Evolutionary conservation across 1,140 invertebrate species (phyloP), one percentile per base, ranked within the genome.

Genomic region (Saccostrea glomerata): DNA sequence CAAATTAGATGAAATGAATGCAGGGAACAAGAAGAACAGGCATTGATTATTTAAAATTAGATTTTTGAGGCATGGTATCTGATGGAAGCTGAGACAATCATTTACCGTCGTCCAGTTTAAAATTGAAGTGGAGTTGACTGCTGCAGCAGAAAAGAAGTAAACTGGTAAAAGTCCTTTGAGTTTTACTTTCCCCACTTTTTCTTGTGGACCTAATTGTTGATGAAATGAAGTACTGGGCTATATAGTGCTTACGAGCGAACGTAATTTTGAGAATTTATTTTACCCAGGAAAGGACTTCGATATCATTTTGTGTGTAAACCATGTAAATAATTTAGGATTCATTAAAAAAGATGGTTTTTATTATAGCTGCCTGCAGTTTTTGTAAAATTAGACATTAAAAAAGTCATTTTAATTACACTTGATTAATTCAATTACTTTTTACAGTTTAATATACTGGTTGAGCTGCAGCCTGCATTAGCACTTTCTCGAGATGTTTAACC

Each of bases 401-500:
- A 47, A 3, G 47, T 47, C 47, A 6, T 47, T 47, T 47, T 47
- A 47, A 47, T 47, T 47, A 47, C 47, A 47, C 47, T 47, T 47
- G 47, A 47, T 47, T 47, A 47, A 47, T 47, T 47, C 5, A 47
- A 47, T 47, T 47, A 47, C 47, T 47, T 7, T 47, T 47, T 47
- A 47, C 47, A 47, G 47, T 47, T 47, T 1, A 47, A 63, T 63
- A 63, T 17, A 20, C 58, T 20, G n/a, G n/a, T 6, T 11, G 9
- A 60, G 20, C 13, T 63, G n/a, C 58, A 60, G 20, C 4, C 20
- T 60, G 13, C 20, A 20, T 47, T 0, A 15, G 15, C n/a, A n/a
- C 20, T 60, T 4, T 60, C 30, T 23, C 89, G 84, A 58, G 23
- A 93, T 94, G 92, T 91, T 93, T 90, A 92, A 90, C 9, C 89